Evolutionary conservation across 2,113 vertebrate species (phyloP).

Genomic region (Tringa solitaria): DNA sequence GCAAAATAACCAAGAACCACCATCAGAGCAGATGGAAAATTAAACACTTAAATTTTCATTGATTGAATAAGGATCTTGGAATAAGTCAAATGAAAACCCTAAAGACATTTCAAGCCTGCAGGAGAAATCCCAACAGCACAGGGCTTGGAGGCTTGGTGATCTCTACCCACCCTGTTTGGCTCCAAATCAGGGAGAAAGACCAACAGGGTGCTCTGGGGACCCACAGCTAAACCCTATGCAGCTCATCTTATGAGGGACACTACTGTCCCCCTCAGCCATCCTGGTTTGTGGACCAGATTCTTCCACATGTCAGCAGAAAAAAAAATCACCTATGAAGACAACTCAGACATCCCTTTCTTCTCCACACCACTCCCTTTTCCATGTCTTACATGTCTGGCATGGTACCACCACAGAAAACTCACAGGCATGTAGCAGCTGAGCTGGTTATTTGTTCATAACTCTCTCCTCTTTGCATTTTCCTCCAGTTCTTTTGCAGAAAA

Average conservation of each 20-base stretch:
- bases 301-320: neutral
- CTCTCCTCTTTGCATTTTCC: neutral
- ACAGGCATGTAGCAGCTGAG: neutral
- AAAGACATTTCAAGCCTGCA: neutral
- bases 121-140: neutral
- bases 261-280: neutral
- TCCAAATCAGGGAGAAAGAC: neutral
- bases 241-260: neutral
- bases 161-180: neutral
- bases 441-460: neutral
- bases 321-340: neutral
- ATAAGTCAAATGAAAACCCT: neutral
- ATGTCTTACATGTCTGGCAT: too few species aligned
- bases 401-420: neutral
- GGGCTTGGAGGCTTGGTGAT: neutral
- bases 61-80: neutral
- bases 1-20: rapidly evolving
- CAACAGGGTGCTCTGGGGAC: neutral
- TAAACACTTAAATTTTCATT: neutral
- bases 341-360: neutral
- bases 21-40: neutral
- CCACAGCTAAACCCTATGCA: neutral
- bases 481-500: neutral
- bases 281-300: neutral
- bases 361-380: neutral